A percentile compares a stretch with the other conserved stretches of the same genome.
Evolutionary conservation across 2,797 vertebrate genomes (phyloP).

Genomic region (Notolabrus celidotus): DNA sequence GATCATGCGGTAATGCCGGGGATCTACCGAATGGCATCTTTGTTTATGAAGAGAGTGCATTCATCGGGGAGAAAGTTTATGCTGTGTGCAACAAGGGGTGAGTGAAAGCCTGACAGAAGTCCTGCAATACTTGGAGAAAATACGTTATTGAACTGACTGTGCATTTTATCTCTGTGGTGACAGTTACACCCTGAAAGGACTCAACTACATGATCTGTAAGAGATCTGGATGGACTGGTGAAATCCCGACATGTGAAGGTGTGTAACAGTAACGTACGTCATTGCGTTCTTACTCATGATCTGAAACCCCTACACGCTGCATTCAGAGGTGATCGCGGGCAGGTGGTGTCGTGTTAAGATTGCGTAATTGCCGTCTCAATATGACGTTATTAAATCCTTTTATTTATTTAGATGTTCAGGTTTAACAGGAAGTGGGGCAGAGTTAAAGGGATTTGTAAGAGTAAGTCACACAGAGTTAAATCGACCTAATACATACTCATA

Average conservation of each 20-base stretch:
- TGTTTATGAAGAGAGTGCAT: slow-evolving; percentile 42
- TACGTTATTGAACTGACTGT: not conserved
- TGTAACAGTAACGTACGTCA: not conserved
- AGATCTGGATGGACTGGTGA: slow-evolving; percentile 71
- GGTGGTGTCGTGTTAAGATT: not conserved
- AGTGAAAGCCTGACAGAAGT: slow-evolving; percentile 7
- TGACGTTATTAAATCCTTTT: slow-evolving; percentile 14
- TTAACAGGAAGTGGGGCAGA: not conserved
- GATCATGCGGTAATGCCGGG: slow-evolving; percentile 67
- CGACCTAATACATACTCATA: too few relatives aligned
- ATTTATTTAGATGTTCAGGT: slow-evolving; percentile 3
- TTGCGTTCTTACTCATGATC: not conserved
- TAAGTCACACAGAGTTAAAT: not conserved
- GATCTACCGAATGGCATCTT: slow-evolving; percentile 71
- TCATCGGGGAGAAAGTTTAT: slow-evolving; percentile 56
- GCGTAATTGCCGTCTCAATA: not conserved
- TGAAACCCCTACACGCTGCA: not conserved
- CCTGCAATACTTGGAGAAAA: not conserved
- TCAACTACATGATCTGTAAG: slow-evolving; percentile 63
- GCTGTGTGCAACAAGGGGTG: slow-evolving; percentile 78
- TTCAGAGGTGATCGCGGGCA: not conserved
- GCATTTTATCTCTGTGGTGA: not conserved
- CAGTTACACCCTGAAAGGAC: slow-evolving; percentile 77
- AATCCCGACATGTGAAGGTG: slow-evolving; percentile 74
- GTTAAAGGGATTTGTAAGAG: not conserved